Evolutionary conservation across 2,888 invertebrate species (phyloP).

Genomic region (Stenurella melanura): DNA sequence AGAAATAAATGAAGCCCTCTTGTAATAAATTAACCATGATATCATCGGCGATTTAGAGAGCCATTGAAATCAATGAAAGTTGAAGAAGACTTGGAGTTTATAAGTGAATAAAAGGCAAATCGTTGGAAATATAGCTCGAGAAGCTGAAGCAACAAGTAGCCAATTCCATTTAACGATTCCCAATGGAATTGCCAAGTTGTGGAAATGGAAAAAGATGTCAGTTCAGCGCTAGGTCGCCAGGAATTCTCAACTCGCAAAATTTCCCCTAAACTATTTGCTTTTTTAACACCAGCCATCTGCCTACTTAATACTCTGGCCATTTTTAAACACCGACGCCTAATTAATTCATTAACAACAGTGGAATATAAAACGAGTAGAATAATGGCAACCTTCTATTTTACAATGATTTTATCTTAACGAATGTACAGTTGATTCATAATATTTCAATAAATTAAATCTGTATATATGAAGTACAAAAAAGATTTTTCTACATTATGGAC

Average conservation of each 20-base stretch:
- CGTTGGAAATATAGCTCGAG: constrained; percentile 36
- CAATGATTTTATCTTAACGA: neutral
- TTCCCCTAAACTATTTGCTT: constrained; percentile 41
- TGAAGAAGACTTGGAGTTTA: constrained; percentile 26
- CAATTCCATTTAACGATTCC: constrained; percentile 65
- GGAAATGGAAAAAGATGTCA: constrained; percentile 60
- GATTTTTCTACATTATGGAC: no score
- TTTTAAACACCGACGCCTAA: constrained; percentile 11
- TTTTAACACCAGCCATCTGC: constrained; percentile 31
- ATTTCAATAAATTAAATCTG: no score
- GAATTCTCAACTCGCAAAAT: constrained; percentile 48
- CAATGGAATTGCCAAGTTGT: constrained; percentile 62
- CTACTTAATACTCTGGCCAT: constrained; percentile 24
- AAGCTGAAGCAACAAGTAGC: constrained; percentile 64
- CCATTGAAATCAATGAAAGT: constrained; percentile 36
- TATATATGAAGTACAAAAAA: no score
- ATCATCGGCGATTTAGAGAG: constrained; percentile 34
- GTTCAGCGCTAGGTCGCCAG: constrained; percentile 43
- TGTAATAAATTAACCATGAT: constrained; percentile 31
- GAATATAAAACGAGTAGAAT: neutral
- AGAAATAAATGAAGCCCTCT: constrained; percentile 19
- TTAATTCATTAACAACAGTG: constrained; percentile 26
- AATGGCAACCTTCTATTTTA: neutral
- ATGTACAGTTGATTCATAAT: no score
- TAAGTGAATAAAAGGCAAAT: constrained; percentile 37